These are phyloP conservation scores for Axinella damicornis DNA, from an alignment of 37 sponge, comb jelly and placozoan genomes.

Conservation along the genomic window DNA sequence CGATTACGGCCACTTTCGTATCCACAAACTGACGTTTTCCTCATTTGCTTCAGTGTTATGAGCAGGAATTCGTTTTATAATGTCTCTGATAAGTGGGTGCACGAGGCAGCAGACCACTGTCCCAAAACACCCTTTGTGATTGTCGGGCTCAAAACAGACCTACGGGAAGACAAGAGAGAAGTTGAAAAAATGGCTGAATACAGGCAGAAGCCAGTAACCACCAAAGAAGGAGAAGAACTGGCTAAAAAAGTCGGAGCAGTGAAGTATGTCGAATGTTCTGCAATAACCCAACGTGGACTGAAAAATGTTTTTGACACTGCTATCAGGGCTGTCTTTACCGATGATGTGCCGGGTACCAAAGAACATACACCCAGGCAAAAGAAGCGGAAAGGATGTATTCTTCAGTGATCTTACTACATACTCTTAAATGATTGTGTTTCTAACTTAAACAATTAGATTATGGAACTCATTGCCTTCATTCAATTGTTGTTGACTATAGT, in stretches of 20 bases:
- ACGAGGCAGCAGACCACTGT: slow-evolving; percentile 86
- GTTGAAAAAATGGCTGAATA: slow-evolving; percentile 52
- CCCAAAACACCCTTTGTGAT: slow-evolving; percentile 82
- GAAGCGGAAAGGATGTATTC: too few relatives aligned
- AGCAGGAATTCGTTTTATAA: slow-evolving; percentile 79
- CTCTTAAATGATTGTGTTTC: too few relatives aligned
- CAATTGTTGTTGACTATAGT: too few relatives aligned
- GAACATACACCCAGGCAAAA: too few relatives aligned
- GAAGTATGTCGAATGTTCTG: slow-evolving; percentile 79
- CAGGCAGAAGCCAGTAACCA: slow-evolving; percentile 59
- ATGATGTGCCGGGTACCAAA: too few relatives aligned
- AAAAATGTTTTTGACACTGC: slow-evolving; percentile 70
- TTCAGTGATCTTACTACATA: too few relatives aligned
- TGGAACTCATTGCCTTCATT: too few relatives aligned
- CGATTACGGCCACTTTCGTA: slow-evolving; percentile 78
- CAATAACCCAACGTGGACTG: slow-evolving; percentile 68
- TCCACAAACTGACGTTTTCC: slow-evolving; percentile 75
- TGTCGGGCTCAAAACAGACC: slow-evolving; percentile 83
- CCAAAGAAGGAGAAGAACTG: slow-evolving; percentile 47
- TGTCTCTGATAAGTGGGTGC: slow-evolving; percentile 75
- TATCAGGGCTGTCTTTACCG: slow-evolving; percentile 29
- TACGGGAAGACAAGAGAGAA: slow-evolving; percentile 77
- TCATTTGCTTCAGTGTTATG: slow-evolving; percentile 47
- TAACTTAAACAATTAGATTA: too few relatives aligned
- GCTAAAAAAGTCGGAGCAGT: slow-evolving; percentile 60